Evolutionary conservation across 1,140 invertebrate species (phyloP).

Genomic region (Agrypnia vestita): DNA sequence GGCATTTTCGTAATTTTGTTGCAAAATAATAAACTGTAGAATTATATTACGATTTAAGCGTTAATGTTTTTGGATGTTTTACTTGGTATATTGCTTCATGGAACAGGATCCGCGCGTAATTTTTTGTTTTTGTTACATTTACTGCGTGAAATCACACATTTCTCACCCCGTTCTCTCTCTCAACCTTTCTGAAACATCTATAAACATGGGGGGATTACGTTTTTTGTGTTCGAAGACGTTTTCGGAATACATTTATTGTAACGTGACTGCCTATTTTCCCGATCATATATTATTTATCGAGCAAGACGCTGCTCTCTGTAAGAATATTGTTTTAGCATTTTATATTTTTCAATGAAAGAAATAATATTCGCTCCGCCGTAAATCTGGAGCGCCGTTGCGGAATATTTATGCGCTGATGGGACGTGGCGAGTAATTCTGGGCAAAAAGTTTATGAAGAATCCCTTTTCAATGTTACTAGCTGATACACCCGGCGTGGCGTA

Average conservation of each 20-base stretch:
- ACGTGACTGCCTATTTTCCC: constrained; percentile 12
- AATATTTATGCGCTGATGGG: constrained; percentile 10
- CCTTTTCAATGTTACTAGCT: no score
- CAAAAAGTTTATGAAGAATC: no score
- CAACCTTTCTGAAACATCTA: constrained; percentile 10
- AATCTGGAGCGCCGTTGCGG: constrained; percentile 2
- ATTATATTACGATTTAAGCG: no score
- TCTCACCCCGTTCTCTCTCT: background rate
- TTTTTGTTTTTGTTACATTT: no score
- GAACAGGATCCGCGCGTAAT: no score
- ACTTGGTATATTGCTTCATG: no score
- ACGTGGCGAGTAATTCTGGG: background rate
- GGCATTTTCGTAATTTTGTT: no score
- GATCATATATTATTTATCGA: constrained; percentile 32
- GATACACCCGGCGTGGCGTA: no score
- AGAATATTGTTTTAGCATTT: constrained; percentile 21
- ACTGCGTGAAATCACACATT: no score
- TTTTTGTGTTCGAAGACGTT: constrained; percentile 1
- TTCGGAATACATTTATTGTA: constrained; percentile 23
- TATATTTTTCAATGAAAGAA: constrained; percentile 15
- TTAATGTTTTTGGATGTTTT: no score
- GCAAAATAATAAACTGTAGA: no score
- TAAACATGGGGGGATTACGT: background rate
- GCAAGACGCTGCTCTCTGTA: background rate
- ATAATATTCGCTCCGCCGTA: background rate